Evolutionary conservation across 2,113 vertebrate genomes (phyloP).

Genomic region (Alouatta palliata): DNA sequence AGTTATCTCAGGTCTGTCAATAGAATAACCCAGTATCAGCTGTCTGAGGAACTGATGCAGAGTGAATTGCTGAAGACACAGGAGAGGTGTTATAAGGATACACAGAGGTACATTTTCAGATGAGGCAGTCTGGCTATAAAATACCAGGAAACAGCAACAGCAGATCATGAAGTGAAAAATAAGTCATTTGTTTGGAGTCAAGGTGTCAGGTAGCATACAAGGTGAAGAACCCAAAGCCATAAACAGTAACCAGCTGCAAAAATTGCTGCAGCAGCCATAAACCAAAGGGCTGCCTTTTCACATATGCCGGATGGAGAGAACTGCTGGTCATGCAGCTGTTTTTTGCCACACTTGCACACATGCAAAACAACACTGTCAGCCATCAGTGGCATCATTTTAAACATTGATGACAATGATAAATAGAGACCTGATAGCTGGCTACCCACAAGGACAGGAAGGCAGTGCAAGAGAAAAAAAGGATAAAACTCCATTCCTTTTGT

Average conservation of each 20-base stretch:
- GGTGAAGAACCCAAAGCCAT: conserved; percentile 27
- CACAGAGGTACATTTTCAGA: conserved; percentile 32
- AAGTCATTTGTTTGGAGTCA: conserved; percentile 44
- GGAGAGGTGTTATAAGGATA: conserved; percentile 47
- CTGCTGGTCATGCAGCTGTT: background rate
- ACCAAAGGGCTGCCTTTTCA: background rate
- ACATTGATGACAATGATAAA: background rate
- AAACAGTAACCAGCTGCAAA: conserved; percentile 47
- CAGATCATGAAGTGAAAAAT: conserved; percentile 51
- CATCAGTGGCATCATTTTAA: background rate
- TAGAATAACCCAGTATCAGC: conserved; percentile 41
- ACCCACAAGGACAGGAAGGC: background rate
- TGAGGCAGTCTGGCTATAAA: conserved; percentile 42
- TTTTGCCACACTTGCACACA: background rate
- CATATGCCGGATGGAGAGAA: background rate
- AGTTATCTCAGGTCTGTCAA: background rate
- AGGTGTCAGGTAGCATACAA: conserved; percentile 30
- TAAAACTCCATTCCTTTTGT: background rate
- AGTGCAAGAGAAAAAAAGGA: background rate
- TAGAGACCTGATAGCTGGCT: background rate
- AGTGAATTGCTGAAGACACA: background rate
- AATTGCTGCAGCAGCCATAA: background rate
- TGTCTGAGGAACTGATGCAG: conserved; percentile 53
- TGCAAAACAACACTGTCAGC: background rate
- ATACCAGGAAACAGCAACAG: conserved; percentile 31